Evolutionary conservation across 2,113 vertebrate genomes (phyloP).

Genomic region (Microcebus griseorufus): DNA sequence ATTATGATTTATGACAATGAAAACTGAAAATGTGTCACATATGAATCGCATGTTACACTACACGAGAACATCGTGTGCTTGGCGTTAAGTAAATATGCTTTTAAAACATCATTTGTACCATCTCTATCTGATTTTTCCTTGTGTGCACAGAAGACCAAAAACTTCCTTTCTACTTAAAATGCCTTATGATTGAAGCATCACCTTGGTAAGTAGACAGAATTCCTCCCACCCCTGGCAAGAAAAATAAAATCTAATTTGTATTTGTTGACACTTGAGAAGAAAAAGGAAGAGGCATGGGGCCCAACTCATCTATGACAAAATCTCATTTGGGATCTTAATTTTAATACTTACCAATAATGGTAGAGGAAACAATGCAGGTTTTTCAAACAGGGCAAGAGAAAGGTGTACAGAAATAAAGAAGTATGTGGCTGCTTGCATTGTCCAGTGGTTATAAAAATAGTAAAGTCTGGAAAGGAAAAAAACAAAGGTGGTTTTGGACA

Average conservation of each 20-base stretch:
- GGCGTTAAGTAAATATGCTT: background rate
- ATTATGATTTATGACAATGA: background rate
- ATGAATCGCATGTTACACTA: background rate
- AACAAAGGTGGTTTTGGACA: background rate
- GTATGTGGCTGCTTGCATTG: conserved; percentile 86
- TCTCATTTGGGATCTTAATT: background rate
- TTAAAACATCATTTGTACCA: background rate
- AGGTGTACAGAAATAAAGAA: conserved; percentile 92
- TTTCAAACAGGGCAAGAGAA: conserved; percentile 92
- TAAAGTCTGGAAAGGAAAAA: conserved; percentile 87
- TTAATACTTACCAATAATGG: conserved; percentile 90
- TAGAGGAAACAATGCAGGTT: conserved; percentile 88
- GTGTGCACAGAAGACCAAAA: background rate
- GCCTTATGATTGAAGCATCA: background rate
- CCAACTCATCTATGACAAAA: background rate
- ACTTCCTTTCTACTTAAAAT: background rate
- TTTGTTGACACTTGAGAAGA: background rate
- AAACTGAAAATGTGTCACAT: background rate
- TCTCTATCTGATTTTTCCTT: background rate
- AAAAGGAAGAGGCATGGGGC: background rate
- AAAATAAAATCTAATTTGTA: conserved; percentile 19
- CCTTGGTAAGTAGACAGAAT: background rate
- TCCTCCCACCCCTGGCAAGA: background rate
- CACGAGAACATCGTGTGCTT: background rate
- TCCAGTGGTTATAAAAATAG: conserved; percentile 93